phyloP scores from a whole-genome alignment of 2,888 invertebrate species.

The Chymomyza procnemis region DNA sequence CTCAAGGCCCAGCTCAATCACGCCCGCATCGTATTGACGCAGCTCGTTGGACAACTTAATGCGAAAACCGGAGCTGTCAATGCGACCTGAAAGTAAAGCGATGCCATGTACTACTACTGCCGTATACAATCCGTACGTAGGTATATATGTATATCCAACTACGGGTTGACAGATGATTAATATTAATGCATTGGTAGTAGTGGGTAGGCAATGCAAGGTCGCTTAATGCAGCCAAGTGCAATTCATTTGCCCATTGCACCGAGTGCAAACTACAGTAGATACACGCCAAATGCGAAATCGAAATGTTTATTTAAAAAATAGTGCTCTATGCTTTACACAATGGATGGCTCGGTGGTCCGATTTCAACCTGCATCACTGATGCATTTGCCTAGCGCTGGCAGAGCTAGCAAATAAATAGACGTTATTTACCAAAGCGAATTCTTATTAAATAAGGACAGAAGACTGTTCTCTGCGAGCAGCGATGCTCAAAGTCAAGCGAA shows the following conservation, averaged over 20 bases:
- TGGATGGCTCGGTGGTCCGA: no score
- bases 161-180: slow-evolving; percentile 39
- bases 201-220: not conserved
- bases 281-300: not conserved
- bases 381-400: no score
- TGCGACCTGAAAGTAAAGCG: slow-evolving; percentile 81
- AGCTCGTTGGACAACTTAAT: slow-evolving; percentile 88
- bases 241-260: not conserved
- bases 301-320: no score
- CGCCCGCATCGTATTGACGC: slow-evolving; percentile 92
- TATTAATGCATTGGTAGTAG: slow-evolving; percentile 40
- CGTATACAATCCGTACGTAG: not conserved
- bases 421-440: no score
- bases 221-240: slow-evolving; percentile 19
- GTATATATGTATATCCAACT: slow-evolving; percentile 7
- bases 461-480: no score
- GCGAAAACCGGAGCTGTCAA: slow-evolving; percentile 94
- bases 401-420: no score
- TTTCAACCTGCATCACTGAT: no score
- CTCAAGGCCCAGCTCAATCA: slow-evolving; percentile 97
- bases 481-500: no score
- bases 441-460: no score
- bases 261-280: not conserved
- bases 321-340: no score
- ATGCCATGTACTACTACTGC: no score